These are phyloP conservation scores for Drosophila meridiana DNA, from an alignment of 2,888 invertebrate genomes.

Conservation along the genomic window DNA sequence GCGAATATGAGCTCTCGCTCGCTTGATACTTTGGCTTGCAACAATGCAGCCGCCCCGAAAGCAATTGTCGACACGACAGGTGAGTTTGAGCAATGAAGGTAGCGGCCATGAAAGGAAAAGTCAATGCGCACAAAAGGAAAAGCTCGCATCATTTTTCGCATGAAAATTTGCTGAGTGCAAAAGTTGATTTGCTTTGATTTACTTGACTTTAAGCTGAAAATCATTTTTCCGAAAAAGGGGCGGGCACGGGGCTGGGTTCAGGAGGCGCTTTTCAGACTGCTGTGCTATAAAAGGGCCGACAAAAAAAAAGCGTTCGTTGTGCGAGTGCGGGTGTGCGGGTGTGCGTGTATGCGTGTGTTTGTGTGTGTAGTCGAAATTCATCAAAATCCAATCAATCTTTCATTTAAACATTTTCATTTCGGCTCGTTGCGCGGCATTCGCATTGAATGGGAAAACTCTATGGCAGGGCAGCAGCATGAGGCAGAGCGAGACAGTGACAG, in stretches of 20 bases:
- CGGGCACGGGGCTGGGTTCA: background rate
- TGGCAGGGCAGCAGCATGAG: conserved; percentile 29
- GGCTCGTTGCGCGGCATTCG: conserved; percentile 69
- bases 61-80: conserved; percentile 35
- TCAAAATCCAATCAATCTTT: conserved; percentile 82
- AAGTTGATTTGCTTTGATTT: conserved; percentile 64
- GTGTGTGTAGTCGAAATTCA: conserved; percentile 72
- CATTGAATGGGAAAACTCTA: conserved; percentile 68
- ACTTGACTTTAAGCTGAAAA: conserved; percentile 74
- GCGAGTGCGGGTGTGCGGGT: conserved; percentile 17
- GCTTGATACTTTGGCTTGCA: conserved; percentile 15
- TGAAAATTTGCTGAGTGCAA: conserved; percentile 45
- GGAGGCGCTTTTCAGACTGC: conserved; percentile 28
- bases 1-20: conserved; percentile 37
- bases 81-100: background rate
- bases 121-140: conserved; percentile 53
- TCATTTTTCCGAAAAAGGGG: conserved; percentile 35
- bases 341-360: conserved; percentile 21
- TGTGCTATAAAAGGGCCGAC: conserved; percentile 36
- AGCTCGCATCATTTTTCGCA: conserved; percentile 49
- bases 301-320: conserved; percentile 13
- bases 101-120: conserved; percentile 33
- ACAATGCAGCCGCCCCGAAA: conserved; percentile 36
- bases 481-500: conserved; percentile 7
- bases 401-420: conserved; percentile 81